Base-by-base conservation (phyloP, 2,113 vertebrate genomes). In the Lepus europaeus region DNA sequence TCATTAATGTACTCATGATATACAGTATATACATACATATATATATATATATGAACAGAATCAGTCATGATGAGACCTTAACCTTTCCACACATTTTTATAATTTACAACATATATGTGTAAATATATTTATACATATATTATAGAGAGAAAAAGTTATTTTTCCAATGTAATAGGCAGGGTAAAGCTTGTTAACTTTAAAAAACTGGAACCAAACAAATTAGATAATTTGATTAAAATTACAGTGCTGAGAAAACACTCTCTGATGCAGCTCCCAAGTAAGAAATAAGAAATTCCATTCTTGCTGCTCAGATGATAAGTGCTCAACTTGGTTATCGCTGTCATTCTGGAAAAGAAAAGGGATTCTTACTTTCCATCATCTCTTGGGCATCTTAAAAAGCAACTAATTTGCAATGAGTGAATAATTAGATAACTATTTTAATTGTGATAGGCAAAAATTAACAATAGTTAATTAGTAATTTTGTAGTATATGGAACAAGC, bases 171-270 rank as follows among this genome's bases (percentile, higher is more conserved):
- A 31, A 56, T 36, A 82, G 3, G 10, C 69, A 59, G 8, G 2
- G 3, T 39, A 27, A 19, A 79, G 0, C 1, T 69, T 79, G 78
- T 25, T 87, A 83, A 92, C 11, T 19, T 4, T 74, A 39, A 82
- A 74, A 27, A 74, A 61, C 13, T 4, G 81, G 23, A 9, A 73
- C 8, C 2, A 80, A 74, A 74, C 14, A 89, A 63, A 29, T 69
- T 79, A 86, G 31, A 68, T 72, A 73, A 49, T 68, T 82, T 56
- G 22, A 87, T 90, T 90, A 96, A 84, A 89, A 94, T 29, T 83
- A 0, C 9, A 63, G 61, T 56, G 56, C 16, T 83, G 2, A 51
- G 31, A 69, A 91, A 66, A 16, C 11, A 81, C 16, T 86, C 0
- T 56, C 36, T 73, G 13, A 23, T 63, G 29, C 10, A 63, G 14